These are phyloP conservation scores for Lycia hirtaria DNA, from an alignment of 2,888 invertebrate genomes.

Conservation along the genomic window DNA sequence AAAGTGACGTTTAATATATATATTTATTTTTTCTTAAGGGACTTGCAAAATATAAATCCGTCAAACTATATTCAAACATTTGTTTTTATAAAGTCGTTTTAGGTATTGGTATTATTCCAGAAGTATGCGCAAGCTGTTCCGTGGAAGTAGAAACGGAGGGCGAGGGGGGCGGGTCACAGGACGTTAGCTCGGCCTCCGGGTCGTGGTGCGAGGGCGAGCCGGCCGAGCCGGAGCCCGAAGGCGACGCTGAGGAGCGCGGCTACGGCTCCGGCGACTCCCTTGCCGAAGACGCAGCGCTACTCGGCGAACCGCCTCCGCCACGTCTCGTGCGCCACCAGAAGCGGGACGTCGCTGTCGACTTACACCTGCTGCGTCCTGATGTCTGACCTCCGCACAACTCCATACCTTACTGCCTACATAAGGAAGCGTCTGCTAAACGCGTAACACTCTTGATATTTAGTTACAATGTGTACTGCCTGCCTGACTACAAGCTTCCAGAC, in stretches of 20 bases:
- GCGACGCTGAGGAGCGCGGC: conserved; percentile 73
- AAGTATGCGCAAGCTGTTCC: conserved; percentile 77
- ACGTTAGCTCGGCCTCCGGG: conserved; percentile 76
- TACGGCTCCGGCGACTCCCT: conserved; percentile 84
- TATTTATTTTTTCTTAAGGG: too few relatives aligned
- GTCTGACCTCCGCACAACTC: conserved; percentile 61
- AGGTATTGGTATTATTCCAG: conserved; percentile 59
- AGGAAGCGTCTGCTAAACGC: not conserved
- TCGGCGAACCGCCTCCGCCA: conserved; percentile 65
- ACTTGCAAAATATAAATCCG: too few relatives aligned
- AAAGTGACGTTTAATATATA: too few relatives aligned
- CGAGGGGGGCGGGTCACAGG: conserved; percentile 68
- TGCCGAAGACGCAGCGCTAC: conserved; percentile 79
- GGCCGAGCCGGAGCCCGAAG: conserved; percentile 62
- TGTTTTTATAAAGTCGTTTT: too few relatives aligned
- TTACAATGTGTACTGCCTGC: too few relatives aligned
- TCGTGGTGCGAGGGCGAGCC: conserved; percentile 85
- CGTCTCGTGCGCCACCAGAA: conserved; percentile 67
- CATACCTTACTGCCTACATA: not conserved
- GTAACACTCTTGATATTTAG: not conserved
- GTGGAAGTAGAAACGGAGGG: conserved; percentile 79
- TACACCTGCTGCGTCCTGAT: conserved; percentile 78
- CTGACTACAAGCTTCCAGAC: not conserved
- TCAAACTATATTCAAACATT: too few relatives aligned
- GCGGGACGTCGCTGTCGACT: conserved; percentile 78